These are phyloP conservation scores for Takifugu ocellatus DNA, from an alignment of 2,797 vertebrate species.

Conservation along the genomic window DNA sequence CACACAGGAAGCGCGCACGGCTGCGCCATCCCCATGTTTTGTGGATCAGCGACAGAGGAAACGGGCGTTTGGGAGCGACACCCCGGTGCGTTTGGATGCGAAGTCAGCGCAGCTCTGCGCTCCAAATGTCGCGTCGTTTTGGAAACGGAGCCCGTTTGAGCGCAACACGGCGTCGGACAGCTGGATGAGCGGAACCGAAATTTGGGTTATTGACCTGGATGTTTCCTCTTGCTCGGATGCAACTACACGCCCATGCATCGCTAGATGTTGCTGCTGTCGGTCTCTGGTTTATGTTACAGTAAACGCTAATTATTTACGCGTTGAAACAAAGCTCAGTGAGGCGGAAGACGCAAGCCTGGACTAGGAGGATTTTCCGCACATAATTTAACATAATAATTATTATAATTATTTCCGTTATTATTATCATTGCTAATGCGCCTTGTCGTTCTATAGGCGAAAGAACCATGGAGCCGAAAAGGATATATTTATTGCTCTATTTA, in stretches of 20 bases:
- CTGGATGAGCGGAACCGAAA: constrained; percentile 34
- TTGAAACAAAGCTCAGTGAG: constrained; percentile 27
- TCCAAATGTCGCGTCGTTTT: constrained; percentile 60
- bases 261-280: constrained; percentile 60
- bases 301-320: constrained; percentile 43
- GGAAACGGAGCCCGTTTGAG: constrained; percentile 38
- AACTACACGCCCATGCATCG: constrained; percentile 72
- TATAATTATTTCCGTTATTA: neutral
- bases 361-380: neutral
- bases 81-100: constrained; percentile 77
- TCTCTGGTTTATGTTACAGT: constrained; percentile 63
- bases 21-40: constrained; percentile 27
- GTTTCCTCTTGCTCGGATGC: constrained; percentile 51
- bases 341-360: constrained; percentile 18
- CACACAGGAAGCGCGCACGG: neutral
- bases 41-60: constrained; percentile 32
- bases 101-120: constrained; percentile 71
- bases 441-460: constrained; percentile 21
- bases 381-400: constrained; percentile 12
- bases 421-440: constrained; percentile 16
- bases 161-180: constrained; percentile 37
- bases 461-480: constrained; percentile 41
- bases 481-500: constrained; percentile 36
- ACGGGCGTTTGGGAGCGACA: constrained; percentile 42
- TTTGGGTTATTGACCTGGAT: constrained; percentile 38